Evolutionary conservation across 2,113 vertebrate genomes (phyloP).

Genomic region (Ascaphus truei): DNA sequence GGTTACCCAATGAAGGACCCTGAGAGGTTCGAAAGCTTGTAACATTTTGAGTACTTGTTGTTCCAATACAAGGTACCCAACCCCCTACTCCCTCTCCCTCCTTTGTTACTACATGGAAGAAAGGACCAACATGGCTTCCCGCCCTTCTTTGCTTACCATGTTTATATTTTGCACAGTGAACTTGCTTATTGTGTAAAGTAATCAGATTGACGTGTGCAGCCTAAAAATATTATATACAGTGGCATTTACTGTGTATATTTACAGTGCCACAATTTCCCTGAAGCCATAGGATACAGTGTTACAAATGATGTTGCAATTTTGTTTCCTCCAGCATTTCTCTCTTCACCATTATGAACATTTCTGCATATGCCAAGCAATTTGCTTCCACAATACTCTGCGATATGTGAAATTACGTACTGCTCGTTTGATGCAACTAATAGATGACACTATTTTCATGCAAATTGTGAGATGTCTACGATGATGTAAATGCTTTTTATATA

Average conservation of each 20-base stretch:
- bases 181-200: neutral
- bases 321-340: neutral
- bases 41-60: too few relatives aligned
- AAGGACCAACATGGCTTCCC: too few relatives aligned
- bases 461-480: neutral
- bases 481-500: neutral
- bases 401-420: neutral
- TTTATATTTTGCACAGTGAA: slow-evolving; percentile 1
- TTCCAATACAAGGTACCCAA: too few relatives aligned
- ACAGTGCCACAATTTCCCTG: neutral
- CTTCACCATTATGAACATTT: neutral
- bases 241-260: slow-evolving; percentile 4
- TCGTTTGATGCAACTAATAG: neutral
- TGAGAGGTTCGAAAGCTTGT: too few relatives aligned
- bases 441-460: neutral
- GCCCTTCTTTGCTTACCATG: neutral
- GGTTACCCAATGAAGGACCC: too few relatives aligned
- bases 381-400: neutral
- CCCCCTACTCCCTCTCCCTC: too few relatives aligned
- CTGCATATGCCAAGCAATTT: neutral
- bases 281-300: neutral
- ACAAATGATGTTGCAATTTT: neutral
- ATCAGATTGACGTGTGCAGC: neutral
- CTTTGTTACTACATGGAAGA: too few relatives aligned
- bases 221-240: neutral